Percentiles rank a stretch among this genome's conserved stretches.
phyloP scores from a whole-genome alignment of 2,797 vertebrate genomes.

The Hipposideros larvatus region DNA sequence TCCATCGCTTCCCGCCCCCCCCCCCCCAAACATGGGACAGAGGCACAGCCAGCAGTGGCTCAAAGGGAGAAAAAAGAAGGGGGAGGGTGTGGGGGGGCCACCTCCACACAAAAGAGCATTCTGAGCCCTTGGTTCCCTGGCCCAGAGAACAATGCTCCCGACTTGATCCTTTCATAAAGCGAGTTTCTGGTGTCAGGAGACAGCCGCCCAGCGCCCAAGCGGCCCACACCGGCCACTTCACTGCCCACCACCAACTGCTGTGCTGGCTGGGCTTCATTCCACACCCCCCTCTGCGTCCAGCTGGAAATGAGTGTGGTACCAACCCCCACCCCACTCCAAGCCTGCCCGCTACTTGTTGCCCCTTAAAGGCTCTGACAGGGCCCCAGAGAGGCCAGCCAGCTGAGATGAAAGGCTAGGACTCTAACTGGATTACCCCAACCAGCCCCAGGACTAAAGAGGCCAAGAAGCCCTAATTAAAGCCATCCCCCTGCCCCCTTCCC shows the following conservation, averaged over 20 bases:
- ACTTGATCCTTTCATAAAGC: conserved; percentile 93
- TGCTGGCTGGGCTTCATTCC: conserved; percentile 78
- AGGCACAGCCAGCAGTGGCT: conserved; percentile 89
- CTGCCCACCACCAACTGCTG: conserved; percentile 85
- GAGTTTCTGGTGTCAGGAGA: conserved; percentile 93
- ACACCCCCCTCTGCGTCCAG: conserved; percentile 79
- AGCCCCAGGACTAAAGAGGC: conserved; percentile 87
- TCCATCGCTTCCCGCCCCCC: conserved; percentile 54
- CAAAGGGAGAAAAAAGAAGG: conserved; percentile 83
- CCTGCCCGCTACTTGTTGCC: conserved; percentile 80
- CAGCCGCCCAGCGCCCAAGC: conserved; percentile 88
- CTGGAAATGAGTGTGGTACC: conserved; percentile 80
- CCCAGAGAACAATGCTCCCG: conserved; percentile 90
- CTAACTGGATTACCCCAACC: conserved; percentile 91
- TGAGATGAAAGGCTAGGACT: conserved; percentile 89
- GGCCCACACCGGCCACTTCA: conserved; percentile 81
- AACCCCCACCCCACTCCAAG: conserved; percentile 72
- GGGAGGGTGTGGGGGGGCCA: conserved; percentile 79
- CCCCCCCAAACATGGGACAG: conserved; percentile 84
- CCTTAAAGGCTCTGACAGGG: conserved; percentile 85
- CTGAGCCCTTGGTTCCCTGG: conserved; percentile 96
- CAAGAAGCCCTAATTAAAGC: conserved; percentile 90
- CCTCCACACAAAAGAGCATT: conserved; percentile 96
- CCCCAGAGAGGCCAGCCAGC: conserved; percentile 84
- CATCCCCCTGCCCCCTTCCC: conserved; percentile 80